Base-by-base conservation (phyloP, 2,888 invertebrate species). In the Graphium colonna region DNA sequence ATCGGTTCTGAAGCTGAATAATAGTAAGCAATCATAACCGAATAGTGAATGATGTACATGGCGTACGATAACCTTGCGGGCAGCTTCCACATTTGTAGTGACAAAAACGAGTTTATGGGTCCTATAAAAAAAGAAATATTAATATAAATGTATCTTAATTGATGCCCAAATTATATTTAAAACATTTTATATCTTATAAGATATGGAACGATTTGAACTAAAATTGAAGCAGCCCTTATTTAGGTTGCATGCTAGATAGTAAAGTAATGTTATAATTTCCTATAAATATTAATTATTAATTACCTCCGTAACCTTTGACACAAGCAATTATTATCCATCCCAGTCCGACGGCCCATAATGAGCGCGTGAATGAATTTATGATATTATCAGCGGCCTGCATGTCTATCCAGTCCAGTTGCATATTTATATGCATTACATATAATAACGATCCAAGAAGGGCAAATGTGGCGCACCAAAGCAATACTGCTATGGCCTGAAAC, bases 291-390 rank as follows among this genome's bases (percentile, higher is more conserved):
- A n/a, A n/a, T n/a, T n/a, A n/a, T n/a, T n/a, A n/a, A n/a, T n/a
- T 8, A 85, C 87, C 84, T 71, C 79, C 84, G 65, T 84, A 83
- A 48, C 89, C 90, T 51, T 77, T 71, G 0, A 65, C 70, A 46
- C 90, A 90, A 0, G 85, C 84, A 39, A 86, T 74, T 15, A 89
- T 70, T 2, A 90, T 63, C 88, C 88, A 88, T 0, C 79, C 75
- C 0, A 90, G 55, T 5, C 75, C 79, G 10, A 80, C 13, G 0
- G 82, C 75, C 90, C 90, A 91, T 0, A 63, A 65, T 0, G 86
- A 77, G 39, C 87, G 68, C 59, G 78, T 69, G 44, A 82, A 77
- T 0, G 82, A 79, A 46, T 82, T 82, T 26, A 79, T 67, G n/a
- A 79, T 43, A 31, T 61, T 74, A 38, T 79, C 78, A n/a, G 70